Percentiles rank a stretch among this genome's conserved stretches.
Conservation (phyloP, 2,888 invertebrate genomes). For the Ormyrus nitidulus region DNA sequence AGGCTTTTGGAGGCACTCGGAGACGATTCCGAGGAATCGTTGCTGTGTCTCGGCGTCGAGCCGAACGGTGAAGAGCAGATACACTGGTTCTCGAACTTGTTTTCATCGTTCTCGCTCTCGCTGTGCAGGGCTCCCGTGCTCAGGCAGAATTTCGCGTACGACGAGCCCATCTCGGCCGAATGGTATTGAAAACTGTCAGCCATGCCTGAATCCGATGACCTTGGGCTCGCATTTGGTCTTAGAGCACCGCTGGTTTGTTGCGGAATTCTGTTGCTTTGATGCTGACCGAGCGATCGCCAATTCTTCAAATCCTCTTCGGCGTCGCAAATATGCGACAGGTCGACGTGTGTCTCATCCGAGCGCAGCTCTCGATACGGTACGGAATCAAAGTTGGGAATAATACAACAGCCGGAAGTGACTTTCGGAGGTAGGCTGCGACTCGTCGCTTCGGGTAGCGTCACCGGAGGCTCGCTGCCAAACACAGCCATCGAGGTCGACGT, state of each 20-base stretch:
- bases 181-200: slow-evolving; percentile 84
- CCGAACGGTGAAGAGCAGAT: slow-evolving; percentile 85
- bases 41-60: slow-evolving; percentile 84
- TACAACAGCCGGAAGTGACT: slow-evolving; percentile 49
- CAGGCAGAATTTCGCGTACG: slow-evolving; percentile 62
- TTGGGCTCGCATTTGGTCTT: slow-evolving; percentile 63
- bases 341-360: slow-evolving; percentile 18
- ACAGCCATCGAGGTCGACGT: slow-evolving; percentile 59
- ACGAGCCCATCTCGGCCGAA: slow-evolving; percentile 68
- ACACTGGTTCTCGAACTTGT: slow-evolving; percentile 83
- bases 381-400: slow-evolving; percentile 52
- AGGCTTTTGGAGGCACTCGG: slow-evolving; percentile 71
- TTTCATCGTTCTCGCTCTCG: slow-evolving; percentile 73
- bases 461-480: slow-evolving; percentile 47
- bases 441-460: slow-evolving; percentile 24
- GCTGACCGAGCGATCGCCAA: slow-evolving; percentile 57
- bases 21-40: slow-evolving; percentile 77
- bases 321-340: slow-evolving; percentile 39
- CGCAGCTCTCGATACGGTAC: slow-evolving; percentile 52
- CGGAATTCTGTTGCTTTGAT: neutral
- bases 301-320: slow-evolving; percentile 59
- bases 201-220: slow-evolving; percentile 88
- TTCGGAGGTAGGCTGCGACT: slow-evolving; percentile 48
- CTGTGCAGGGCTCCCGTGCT: slow-evolving; percentile 61
- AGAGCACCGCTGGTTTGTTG: neutral